Conservation (phyloP, 2,797 vertebrate genomes). For the Pantherophis vulpinus region DNA sequence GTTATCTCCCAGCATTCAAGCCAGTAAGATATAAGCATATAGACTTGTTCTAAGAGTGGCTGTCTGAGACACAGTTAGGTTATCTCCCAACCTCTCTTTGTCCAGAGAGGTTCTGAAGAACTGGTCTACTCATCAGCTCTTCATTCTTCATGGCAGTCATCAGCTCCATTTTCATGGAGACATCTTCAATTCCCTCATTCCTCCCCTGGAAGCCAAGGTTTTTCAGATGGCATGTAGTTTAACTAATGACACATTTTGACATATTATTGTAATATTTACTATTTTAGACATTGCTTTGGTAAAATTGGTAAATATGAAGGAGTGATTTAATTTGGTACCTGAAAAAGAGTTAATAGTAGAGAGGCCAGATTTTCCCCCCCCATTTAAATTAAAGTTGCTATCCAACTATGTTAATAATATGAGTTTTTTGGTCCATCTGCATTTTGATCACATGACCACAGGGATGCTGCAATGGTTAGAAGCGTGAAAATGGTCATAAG, state of each 20-base stretch:
- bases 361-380: not conserved
- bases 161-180: not conserved
- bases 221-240: not conserved
- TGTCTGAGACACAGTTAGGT: not conserved
- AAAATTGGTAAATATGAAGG: not conserved
- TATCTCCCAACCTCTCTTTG: not conserved
- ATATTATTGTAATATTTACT: not conserved
- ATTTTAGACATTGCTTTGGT: not conserved
- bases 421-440: not conserved
- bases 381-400: not conserved
- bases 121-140: not conserved
- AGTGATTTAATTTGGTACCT: not conserved
- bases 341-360: not conserved
- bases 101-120: not conserved
- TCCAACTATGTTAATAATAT: not conserved
- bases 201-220: not conserved
- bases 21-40: not conserved
- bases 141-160: not conserved
- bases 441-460: not conserved
- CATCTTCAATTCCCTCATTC: not conserved
- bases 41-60: not conserved
- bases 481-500: not conserved
- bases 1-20: not conserved
- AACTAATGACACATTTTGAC: not conserved
- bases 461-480: not conserved